Conservation (phyloP, 2,888 invertebrate species). For the Pseudanteris insignis region DNA sequence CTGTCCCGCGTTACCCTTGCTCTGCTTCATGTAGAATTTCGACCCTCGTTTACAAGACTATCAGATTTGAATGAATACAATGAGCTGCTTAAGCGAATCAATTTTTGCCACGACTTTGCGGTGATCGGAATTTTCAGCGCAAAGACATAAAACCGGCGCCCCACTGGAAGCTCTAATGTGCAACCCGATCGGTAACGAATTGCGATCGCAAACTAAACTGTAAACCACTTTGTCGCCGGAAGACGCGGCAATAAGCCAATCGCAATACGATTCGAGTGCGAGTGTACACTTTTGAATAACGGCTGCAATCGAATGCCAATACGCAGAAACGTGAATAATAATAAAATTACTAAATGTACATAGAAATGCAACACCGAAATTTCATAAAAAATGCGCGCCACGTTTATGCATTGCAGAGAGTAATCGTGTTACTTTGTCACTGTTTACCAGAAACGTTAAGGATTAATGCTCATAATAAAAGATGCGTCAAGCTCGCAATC, state of each 20-base stretch:
- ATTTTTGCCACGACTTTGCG: conserved; percentile 54
- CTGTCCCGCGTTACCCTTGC: conserved; percentile 50
- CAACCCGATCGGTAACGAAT: no score
- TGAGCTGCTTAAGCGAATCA: conserved; percentile 63
- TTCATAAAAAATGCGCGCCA: no score
- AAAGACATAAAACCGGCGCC: no score
- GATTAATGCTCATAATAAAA: conserved; percentile 36
- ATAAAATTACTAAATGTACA: no score
- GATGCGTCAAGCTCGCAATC: conserved; percentile 17
- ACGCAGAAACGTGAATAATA: conserved; percentile 16
- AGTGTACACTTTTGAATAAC: no score
- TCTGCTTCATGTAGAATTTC: conserved; percentile 42
- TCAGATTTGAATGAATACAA: conserved; percentile 53
- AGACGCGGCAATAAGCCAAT: no score
- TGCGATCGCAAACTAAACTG: no score
- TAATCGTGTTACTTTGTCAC: conserved; percentile 23
- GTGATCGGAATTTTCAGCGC: no score
- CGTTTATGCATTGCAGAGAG: not conserved
- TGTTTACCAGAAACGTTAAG: conserved; percentile 24
- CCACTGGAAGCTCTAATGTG: no score
- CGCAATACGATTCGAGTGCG: no score
- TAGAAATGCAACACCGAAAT: no score
- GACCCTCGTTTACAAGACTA: conserved; percentile 46
- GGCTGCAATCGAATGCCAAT: conserved; percentile 8
- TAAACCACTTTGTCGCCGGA: no score